Conservation (phyloP, 2,797 vertebrate species). For the Pogonophryne albipinna region DNA sequence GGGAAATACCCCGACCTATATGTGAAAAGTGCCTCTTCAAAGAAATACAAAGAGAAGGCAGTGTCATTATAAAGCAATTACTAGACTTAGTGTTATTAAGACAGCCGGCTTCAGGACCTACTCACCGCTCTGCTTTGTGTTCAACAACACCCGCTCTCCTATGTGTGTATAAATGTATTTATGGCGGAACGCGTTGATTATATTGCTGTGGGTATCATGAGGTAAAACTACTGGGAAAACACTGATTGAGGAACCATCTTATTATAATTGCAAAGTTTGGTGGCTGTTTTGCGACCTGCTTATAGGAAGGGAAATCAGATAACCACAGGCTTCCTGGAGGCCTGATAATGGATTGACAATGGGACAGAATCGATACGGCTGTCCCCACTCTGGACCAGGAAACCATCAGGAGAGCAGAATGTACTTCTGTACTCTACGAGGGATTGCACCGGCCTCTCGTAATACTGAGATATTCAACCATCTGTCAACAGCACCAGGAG, state of each 20-base stretch:
- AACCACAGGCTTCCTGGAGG: constrained; percentile 70
- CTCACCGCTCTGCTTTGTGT: constrained; percentile 25
- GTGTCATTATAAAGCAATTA: constrained; percentile 68
- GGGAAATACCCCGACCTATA: constrained; percentile 25
- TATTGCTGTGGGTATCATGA: not conserved
- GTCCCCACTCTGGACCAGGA: constrained; percentile 57
- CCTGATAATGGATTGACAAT: constrained; percentile 71
- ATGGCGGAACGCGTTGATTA: not conserved
- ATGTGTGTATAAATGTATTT: not conserved
- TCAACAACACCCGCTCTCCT: constrained; percentile 24
- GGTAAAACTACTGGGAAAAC: constrained; percentile 1
- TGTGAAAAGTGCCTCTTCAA: constrained; percentile 31
- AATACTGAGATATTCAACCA: constrained; percentile 1
- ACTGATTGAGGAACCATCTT: constrained; percentile 19
- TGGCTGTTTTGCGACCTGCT: constrained; percentile 49
- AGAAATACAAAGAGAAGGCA: constrained; percentile 31
- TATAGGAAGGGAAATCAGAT: constrained; percentile 66
- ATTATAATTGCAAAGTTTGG: constrained; percentile 60
- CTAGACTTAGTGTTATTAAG: constrained; percentile 48
- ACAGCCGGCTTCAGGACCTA: constrained; percentile 38
- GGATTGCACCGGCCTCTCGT: constrained; percentile 2
- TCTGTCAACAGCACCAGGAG: constrained; percentile 22
- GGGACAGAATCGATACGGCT: constrained; percentile 68
- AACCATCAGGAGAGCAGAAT: constrained; percentile 43
- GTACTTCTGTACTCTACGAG: constrained; percentile 22